Conservation (phyloP, 2,797 vertebrate genomes). For the Rachycentron canadum region DNA sequence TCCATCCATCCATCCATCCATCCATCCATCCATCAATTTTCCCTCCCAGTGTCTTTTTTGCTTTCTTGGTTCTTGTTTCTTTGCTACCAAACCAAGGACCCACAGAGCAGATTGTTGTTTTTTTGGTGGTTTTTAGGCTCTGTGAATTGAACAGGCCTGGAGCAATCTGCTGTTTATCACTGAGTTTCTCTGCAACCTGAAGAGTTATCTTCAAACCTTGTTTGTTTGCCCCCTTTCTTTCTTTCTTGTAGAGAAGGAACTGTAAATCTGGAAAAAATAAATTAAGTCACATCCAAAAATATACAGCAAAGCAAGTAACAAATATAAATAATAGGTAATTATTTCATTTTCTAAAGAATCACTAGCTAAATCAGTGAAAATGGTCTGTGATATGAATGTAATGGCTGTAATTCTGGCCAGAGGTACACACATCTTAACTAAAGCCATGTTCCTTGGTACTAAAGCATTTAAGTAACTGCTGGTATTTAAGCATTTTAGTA, state of each 20-base stretch:
- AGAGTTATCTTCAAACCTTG: slow-evolving; percentile 19
- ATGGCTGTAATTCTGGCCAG: background rate
- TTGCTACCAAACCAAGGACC: slow-evolving; percentile 12
- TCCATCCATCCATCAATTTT: too few relatives aligned
- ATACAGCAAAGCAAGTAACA: background rate
- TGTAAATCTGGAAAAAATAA: background rate
- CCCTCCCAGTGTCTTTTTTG: background rate
- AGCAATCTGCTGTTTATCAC: slow-evolving; percentile 49
- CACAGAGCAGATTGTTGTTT: slow-evolving; percentile 25
- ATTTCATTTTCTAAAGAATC: background rate
- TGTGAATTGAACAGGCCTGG: slow-evolving; percentile 42
- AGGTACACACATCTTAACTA: slow-evolving; percentile 17
- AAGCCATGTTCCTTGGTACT: background rate
- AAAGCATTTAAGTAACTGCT: too few relatives aligned
- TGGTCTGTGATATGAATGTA: slow-evolving; percentile 1
- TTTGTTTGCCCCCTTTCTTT: background rate
- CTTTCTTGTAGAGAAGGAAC: background rate
- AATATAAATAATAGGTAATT: background rate
- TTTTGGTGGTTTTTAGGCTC: slow-evolving; percentile 25
- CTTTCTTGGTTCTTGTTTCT: background rate
- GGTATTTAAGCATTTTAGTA: slow-evolving; percentile 18
- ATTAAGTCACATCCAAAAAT: background rate
- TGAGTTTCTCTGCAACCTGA: slow-evolving; percentile 16
- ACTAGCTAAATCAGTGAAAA: background rate
- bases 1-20: background rate